Percentiles rank a stretch among this genome's conserved stretches.
Conservation (phyloP, 2,797 vertebrate genomes). For the Sebastes itinus region DNA sequence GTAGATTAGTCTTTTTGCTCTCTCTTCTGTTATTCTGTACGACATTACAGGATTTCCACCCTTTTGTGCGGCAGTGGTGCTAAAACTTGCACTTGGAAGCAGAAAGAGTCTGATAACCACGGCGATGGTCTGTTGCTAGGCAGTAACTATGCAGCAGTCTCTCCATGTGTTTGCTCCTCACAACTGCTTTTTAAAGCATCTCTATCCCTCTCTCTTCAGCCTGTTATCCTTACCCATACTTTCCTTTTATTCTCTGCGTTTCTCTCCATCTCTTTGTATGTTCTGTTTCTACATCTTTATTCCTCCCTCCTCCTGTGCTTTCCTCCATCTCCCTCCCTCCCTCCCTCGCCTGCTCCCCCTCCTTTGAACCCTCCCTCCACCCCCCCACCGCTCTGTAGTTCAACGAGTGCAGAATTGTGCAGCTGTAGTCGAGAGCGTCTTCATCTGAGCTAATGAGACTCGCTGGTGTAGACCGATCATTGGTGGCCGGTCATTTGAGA, state of each 20-base stretch:
- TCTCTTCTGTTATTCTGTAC: not conserved
- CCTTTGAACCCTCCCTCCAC: not conserved
- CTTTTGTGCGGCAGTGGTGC: conserved; percentile 20
- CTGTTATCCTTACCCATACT: not conserved
- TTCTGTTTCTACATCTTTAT: not conserved
- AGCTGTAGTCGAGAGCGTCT: conserved; percentile 51
- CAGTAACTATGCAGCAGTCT: conserved; percentile 81
- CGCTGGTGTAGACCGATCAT: conserved; percentile 14
- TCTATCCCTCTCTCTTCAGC: not conserved
- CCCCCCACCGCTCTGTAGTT: conserved; percentile 56
- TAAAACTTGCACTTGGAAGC: conserved; percentile 65
- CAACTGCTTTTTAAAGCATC: conserved; percentile 37
- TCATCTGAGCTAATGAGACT: conserved; percentile 47
- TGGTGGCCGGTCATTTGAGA: conserved; percentile 38
- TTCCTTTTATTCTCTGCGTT: not conserved
- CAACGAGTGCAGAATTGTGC: conserved; percentile 68
- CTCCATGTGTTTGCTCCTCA: conserved; percentile 39
- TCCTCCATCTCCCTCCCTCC: not conserved
- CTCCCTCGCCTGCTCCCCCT: not conserved
- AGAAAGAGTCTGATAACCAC: conserved; percentile 59
- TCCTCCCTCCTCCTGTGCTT: conserved; percentile 4
- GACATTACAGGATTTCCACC: conserved; percentile 30
- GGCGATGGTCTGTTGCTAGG: conserved; percentile 80
- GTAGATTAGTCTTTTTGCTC: not conserved
- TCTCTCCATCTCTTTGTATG: not conserved